Evolutionary conservation across 2,888 invertebrate species (phyloP).

Genomic region (Ectemnius continuus): DNA sequence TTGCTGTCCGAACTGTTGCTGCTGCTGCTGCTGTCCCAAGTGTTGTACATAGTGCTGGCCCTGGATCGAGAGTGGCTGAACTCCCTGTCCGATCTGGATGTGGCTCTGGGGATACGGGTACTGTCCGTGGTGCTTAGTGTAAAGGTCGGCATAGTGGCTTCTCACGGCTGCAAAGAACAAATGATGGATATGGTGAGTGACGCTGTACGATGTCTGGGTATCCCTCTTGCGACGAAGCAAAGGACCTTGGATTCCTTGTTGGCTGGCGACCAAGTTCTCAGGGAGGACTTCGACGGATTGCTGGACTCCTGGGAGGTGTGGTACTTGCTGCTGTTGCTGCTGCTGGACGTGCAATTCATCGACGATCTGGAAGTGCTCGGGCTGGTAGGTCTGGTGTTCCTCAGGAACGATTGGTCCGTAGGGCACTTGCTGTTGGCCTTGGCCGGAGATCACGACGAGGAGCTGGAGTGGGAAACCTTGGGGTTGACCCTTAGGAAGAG

Average conservation of each 20-base stretch:
- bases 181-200: conserved; percentile 5
- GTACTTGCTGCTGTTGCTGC: conserved; percentile 47
- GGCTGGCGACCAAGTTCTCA: conserved; percentile 44
- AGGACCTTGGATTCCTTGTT: conserved; percentile 33
- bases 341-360: conserved; percentile 62
- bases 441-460: conserved; percentile 81
- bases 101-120: conserved; percentile 46
- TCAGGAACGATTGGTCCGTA: conserved; percentile 79
- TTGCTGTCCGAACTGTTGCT: conserved; percentile 24
- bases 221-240: neutral
- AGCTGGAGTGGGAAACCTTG: conserved; percentile 83
- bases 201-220: neutral
- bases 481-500: conserved; percentile 83
- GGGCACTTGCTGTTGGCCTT: conserved; percentile 75
- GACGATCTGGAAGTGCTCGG: conserved; percentile 67
- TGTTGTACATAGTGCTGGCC: conserved; percentile 27
- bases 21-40: conserved; percentile 21
- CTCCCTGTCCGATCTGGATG: conserved; percentile 41
- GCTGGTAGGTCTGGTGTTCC: conserved; percentile 64
- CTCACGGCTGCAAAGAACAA: conserved; percentile 44
- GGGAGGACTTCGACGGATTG: conserved; percentile 68
- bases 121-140: conserved; percentile 43
- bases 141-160: conserved; percentile 39
- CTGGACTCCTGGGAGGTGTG: conserved; percentile 50
- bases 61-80: conserved; percentile 22